phyloP scores from a whole-genome alignment of 2,113 vertebrate species.

The Vulpes vulpes region DNA sequence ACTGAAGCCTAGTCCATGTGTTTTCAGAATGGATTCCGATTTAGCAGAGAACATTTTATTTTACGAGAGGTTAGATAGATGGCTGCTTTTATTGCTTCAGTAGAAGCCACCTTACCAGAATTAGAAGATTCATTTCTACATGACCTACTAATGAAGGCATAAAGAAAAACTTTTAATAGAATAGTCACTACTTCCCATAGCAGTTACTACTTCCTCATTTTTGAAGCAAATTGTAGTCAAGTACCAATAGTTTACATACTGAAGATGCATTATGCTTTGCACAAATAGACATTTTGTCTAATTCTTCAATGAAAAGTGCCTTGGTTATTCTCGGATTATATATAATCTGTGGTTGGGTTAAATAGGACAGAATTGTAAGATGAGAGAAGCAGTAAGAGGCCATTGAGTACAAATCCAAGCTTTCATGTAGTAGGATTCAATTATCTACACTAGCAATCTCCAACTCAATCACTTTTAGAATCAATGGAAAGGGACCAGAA shows the following conservation, averaged over 20 bases:
- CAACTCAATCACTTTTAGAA: slow-evolving; percentile 77
- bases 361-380: slow-evolving; percentile 57
- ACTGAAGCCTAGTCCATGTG: background rate
- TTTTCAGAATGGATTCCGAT: slow-evolving; percentile 48
- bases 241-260: background rate
- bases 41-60: slow-evolving; percentile 17
- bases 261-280: slow-evolving; percentile 54
- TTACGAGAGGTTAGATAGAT: fast-evolving
- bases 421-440: slow-evolving; percentile 64
- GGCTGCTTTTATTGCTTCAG: slow-evolving; percentile 61
- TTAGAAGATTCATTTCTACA: slow-evolving; percentile 72
- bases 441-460: slow-evolving; percentile 77
- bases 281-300: slow-evolving; percentile 66
- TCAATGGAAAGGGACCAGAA: slow-evolving; percentile 74
- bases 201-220: slow-evolving; percentile 53
- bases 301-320: slow-evolving; percentile 53
- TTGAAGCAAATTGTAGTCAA: slow-evolving; percentile 47
- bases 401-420: slow-evolving; percentile 57
- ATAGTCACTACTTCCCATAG: slow-evolving; percentile 17
- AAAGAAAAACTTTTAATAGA: slow-evolving; percentile 60
- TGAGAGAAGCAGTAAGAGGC: background rate
- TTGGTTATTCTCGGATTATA: slow-evolving; percentile 73
- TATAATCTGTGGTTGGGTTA: slow-evolving; percentile 44
- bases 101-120: slow-evolving; percentile 70
- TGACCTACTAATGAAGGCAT: slow-evolving; percentile 59